Evolutionary conservation across 2,797 vertebrate species (phyloP).

Genomic region (Sardinella longiceps): DNA sequence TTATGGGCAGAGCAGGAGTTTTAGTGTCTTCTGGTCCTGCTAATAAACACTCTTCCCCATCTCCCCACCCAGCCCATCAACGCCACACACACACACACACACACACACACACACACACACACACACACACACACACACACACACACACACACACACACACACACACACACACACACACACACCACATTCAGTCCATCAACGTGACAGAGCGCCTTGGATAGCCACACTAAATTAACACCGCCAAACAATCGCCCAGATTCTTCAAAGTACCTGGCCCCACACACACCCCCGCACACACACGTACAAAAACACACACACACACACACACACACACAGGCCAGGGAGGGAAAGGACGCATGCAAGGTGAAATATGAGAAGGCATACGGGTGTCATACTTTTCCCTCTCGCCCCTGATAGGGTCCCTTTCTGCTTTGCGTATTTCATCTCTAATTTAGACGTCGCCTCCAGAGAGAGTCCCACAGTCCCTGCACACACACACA

Average conservation of each 20-base stretch:
- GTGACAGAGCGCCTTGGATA: constrained; percentile 53
- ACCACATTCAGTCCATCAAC: constrained; percentile 51
- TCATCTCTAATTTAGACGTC: constrained; percentile 56
- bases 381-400: constrained; percentile 50
- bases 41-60: constrained; percentile 52
- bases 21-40: constrained; percentile 47
- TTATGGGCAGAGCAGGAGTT: constrained; percentile 43
- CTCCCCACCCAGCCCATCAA: constrained; percentile 53
- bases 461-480: constrained; percentile 42
- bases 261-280: constrained; percentile 52
- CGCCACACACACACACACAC: too few species aligned
- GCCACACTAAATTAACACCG: constrained; percentile 54
- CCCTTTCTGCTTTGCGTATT: constrained; percentile 27
- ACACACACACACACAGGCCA: constrained; percentile 7
- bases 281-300: too few species aligned
- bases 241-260: constrained; percentile 59
- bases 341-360: constrained; percentile 50
- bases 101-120: too few species aligned
- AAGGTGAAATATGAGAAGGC: constrained; percentile 55
- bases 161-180: too few species aligned
- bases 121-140: too few species aligned
- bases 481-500: not conserved
- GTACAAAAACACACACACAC: not conserved
- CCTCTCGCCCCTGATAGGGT: not conserved
- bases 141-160: too few species aligned